phyloP scores from a whole-genome alignment of 2,888 invertebrate genomes.

The Drosophila borborema region DNA sequence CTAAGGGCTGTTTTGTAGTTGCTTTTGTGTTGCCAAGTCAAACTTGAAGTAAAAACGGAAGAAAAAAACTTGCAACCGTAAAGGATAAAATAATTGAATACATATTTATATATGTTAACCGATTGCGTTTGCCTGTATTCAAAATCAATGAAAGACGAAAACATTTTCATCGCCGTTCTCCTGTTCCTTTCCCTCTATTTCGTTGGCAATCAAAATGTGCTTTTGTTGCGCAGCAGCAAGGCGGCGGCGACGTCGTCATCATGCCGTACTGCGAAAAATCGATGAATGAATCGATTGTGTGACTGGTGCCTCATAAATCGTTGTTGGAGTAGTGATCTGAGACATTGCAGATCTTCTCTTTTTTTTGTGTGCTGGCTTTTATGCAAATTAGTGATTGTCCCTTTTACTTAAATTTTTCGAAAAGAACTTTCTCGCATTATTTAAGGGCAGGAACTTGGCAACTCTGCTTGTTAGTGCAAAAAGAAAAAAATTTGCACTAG shows the following conservation, averaged over 20 bases:
- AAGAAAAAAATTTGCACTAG: conserved; percentile 53
- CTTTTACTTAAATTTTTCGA: not conserved
- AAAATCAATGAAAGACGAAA: conserved; percentile 39
- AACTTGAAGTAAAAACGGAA: conserved; percentile 30
- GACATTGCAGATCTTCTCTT: conserved; percentile 16
- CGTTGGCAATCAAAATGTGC: conserved; percentile 63
- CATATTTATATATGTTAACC: conserved; percentile 52
- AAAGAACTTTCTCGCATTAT: conserved; percentile 21
- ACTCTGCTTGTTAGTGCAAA: conserved; percentile 63
- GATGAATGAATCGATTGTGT: conserved; percentile 85
- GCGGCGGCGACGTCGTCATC: conserved; percentile 53
- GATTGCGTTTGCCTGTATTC: conserved; percentile 30
- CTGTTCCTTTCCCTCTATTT: conserved; percentile 23
- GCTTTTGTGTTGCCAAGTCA: conserved; percentile 66
- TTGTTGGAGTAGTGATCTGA: conserved; percentile 1
- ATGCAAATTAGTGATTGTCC: conserved; percentile 34
- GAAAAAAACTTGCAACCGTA: not conserved
- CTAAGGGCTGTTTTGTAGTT: conserved; percentile 78
- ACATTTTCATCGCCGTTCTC: conserved; percentile 26
- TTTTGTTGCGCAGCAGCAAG: conserved; percentile 72
- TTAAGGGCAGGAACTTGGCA: conserved; percentile 53
- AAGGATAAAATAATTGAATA: conserved; percentile 39
- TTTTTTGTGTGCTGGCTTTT: conserved; percentile 1
- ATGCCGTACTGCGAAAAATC: conserved; percentile 83
- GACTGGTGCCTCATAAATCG: conserved; percentile 37